phyloP scores from a whole-genome alignment of 2,113 vertebrate species.

The Rafetus swinhoei region DNA sequence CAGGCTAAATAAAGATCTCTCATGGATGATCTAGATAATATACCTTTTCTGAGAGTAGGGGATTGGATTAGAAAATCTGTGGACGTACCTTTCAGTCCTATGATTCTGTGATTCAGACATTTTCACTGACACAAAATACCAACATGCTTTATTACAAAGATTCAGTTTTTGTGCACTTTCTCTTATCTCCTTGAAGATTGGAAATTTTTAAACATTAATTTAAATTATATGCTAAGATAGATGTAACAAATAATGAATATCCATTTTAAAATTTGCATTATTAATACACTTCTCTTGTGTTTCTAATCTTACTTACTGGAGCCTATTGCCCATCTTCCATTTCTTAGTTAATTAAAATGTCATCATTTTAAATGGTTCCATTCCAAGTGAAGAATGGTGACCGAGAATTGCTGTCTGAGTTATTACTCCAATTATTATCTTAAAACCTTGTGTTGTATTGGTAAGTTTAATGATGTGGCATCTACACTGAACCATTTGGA shows the following conservation, averaged over 20 bases:
- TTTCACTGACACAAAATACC: neutral
- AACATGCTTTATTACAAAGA: neutral
- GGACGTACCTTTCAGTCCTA: no score
- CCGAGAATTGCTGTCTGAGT: neutral
- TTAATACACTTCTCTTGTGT: neutral
- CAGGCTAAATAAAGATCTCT: no score
- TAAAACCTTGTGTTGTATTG: neutral
- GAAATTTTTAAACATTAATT: constrained; percentile 1
- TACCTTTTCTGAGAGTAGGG: no score
- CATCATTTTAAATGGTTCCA: neutral
- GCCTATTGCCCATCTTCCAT: neutral
- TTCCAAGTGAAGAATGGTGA: neutral
- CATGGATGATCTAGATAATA: no score
- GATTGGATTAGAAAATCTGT: no score
- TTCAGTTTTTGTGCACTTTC: neutral
- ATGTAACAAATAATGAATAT: neutral
- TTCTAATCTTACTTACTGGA: neutral
- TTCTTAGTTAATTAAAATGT: neutral
- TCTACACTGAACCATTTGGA: neutral
- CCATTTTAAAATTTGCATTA: neutral
- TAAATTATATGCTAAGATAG: neutral
- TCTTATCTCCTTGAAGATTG: neutral
- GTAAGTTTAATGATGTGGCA: neutral
- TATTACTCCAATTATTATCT: neutral
- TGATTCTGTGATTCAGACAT: neutral